These are phyloP conservation scores for Dreissena polymorpha DNA, from an alignment of 1,140 invertebrate species.

Conservation along the genomic window DNA sequence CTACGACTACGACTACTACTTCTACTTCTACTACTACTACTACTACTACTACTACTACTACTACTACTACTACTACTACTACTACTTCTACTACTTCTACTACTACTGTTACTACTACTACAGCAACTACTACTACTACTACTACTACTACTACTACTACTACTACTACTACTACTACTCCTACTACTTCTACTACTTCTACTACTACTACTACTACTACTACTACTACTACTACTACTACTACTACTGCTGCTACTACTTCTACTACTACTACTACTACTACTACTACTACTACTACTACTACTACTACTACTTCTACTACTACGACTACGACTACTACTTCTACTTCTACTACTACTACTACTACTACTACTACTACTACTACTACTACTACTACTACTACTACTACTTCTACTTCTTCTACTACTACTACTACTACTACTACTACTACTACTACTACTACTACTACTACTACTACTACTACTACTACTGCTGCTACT, in stretches of 20 bases:
- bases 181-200: no score
- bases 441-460: slow-evolving; percentile 47
- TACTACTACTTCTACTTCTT: slow-evolving; percentile 31
- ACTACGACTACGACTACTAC: no score
- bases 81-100: neutral
- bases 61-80: neutral
- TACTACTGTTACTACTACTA: no score
- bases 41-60: slow-evolving; percentile 3
- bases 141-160: no score
- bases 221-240: neutral
- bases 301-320: slow-evolving; percentile 48
- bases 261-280: slow-evolving; percentile 45
- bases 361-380: slow-evolving; percentile 46
- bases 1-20: no score
- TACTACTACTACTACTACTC: no score
- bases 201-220: neutral
- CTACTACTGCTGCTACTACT: slow-evolving; percentile 24
- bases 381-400: slow-evolving; percentile 39
- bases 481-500: no score
- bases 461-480: slow-evolving; percentile 32
- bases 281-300: slow-evolving; percentile 48
- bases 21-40: no score
- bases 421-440: slow-evolving; percentile 39
- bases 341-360: no score
- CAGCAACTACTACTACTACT: no score